A percentile compares a stretch with the other conserved stretches of the same genome.
phyloP scores from a whole-genome alignment of 2,888 invertebrate species.

The Scotopteryx bipunctaria region DNA sequence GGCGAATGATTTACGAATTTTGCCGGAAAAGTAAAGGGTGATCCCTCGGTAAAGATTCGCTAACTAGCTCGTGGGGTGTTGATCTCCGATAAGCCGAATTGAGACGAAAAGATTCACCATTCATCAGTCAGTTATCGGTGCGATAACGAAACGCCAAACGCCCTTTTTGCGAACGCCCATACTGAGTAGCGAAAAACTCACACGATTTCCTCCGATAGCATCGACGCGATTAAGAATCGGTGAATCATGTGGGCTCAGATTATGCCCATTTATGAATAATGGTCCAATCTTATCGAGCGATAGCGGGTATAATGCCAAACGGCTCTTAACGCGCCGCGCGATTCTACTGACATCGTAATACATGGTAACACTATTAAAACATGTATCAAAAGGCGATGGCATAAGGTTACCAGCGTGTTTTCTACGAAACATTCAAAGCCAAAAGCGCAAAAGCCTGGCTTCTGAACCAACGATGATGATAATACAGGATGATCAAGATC shows the following conservation, averaged over 20 bases:
- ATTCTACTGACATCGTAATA: constrained; percentile 21
- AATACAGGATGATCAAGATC: too few species aligned
- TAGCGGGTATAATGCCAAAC: constrained; percentile 29
- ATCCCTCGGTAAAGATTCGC: constrained; percentile 56
- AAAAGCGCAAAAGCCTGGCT: too few species aligned
- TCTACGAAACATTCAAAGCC: background rate
- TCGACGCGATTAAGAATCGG: constrained; percentile 50
- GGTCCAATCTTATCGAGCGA: constrained; percentile 36
- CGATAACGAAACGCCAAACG: constrained; percentile 68
- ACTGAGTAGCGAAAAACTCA: constrained; percentile 65
- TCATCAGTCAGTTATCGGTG: constrained; percentile 79
- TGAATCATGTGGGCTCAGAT: constrained; percentile 38
- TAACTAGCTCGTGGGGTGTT: constrained; percentile 77
- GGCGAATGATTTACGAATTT: constrained; percentile 64
- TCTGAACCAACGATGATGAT: too few species aligned
- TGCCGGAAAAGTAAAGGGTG: constrained; percentile 46
- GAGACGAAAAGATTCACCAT: constrained; percentile 76
- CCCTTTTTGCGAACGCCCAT: constrained; percentile 64
- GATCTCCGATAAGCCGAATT: constrained; percentile 79
- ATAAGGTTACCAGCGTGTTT: too few species aligned
- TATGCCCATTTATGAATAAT: constrained; percentile 51
- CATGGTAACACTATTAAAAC: constrained; percentile 17
- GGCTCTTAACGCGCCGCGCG: constrained; percentile 25
- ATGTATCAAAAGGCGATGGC: background rate
- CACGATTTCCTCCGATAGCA: constrained; percentile 61